phyloP scores from a whole-genome alignment of 2,113 vertebrate species.

The Ginglymostoma cirratum region DNA sequence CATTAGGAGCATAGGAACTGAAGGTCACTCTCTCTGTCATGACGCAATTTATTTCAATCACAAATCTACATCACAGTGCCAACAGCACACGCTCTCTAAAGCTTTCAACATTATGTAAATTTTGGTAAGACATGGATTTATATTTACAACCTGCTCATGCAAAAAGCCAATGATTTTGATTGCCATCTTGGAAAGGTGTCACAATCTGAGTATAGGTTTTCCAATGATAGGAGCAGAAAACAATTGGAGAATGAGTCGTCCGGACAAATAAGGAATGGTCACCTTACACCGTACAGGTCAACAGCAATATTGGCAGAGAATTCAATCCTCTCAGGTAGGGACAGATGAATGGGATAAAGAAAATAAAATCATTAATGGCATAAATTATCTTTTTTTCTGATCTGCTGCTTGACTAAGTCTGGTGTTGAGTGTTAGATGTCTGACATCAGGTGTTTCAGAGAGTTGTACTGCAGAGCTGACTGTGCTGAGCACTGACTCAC shows the following conservation, averaged over 20 bases:
- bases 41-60: neutral
- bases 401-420: neutral
- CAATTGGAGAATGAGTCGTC: neutral
- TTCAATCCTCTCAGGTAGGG: neutral
- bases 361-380: neutral
- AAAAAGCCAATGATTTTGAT: neutral
- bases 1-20: neutral
- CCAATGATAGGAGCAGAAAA: neutral
- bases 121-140: neutral
- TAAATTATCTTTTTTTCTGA: neutral
- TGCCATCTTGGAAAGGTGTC: neutral
- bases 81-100: neutral
- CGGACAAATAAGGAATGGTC: neutral
- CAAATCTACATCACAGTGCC: neutral
- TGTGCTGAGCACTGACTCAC: slow-evolving; percentile 25
- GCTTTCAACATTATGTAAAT: neutral
- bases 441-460: neutral
- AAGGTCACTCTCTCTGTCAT: neutral
- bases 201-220: no score
- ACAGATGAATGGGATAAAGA: neutral
- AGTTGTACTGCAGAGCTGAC: slow-evolving; percentile 16
- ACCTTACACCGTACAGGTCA: neutral
- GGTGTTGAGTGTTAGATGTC: neutral
- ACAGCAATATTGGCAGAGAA: neutral
- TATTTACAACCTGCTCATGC: neutral